Evolutionary conservation across 2,888 invertebrate species (phyloP).

Genomic region (Hypomecis punctinalis): DNA sequence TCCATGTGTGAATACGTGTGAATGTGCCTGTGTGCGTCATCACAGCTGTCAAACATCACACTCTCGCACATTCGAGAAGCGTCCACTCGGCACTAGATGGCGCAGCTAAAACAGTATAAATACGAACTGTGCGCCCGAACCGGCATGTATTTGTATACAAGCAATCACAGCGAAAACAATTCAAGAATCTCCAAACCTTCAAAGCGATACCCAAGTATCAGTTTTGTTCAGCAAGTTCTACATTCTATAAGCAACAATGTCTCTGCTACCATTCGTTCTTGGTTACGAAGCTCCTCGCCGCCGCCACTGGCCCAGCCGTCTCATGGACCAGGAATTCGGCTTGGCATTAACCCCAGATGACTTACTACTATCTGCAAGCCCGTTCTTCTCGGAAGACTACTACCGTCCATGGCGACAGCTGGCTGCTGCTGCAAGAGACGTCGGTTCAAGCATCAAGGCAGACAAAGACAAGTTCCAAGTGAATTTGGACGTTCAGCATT

Average conservation of each 20-base stretch:
- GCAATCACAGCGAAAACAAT: conserved; percentile 12
- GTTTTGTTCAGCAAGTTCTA: conserved; percentile 8
- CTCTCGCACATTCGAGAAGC: conserved; percentile 17
- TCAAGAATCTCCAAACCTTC: conserved; percentile 17
- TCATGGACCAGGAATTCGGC: conserved; percentile 84
- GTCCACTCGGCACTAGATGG: conserved; percentile 34
- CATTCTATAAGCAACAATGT: conserved; percentile 62
- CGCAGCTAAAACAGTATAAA: conserved; percentile 51
- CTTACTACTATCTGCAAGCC: conserved; percentile 60
- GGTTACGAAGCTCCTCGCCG: conserved; percentile 54
- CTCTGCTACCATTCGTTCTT: conserved; percentile 77
- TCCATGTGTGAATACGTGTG: conserved; percentile 1
- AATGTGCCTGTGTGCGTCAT: conserved; percentile 3
- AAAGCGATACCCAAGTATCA: conserved; percentile 13
- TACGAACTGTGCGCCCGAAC: conserved; percentile 41
- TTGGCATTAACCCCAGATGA: conserved; percentile 81
- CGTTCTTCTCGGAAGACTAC: conserved; percentile 64
- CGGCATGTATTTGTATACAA: conserved; percentile 58
- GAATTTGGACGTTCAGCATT: conserved; percentile 90
- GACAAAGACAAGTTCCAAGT: conserved; percentile 83
- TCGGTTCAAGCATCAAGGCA: conserved; percentile 81
- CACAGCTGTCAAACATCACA: neutral
- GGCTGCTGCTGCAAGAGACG: conserved; percentile 77
- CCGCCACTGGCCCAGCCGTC: conserved; percentile 71
- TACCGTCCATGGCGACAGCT: conserved; percentile 77